phyloP scores from a whole-genome alignment of 2,888 invertebrate species.

The Polydrusus pterygomalis region DNA sequence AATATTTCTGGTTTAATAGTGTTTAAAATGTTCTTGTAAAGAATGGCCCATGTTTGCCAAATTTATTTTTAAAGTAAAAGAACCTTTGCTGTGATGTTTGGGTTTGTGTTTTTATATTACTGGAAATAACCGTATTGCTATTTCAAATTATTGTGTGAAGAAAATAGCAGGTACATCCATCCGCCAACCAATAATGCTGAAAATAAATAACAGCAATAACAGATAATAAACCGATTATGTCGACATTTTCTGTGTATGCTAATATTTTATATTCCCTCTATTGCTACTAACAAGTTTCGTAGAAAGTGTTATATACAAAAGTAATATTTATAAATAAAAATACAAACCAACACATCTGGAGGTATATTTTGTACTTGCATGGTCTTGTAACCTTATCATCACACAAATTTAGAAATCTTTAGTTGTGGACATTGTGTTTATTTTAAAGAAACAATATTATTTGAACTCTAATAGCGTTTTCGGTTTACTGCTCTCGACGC shows the following conservation, averaged over 20 bases:
- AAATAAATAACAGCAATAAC: too few species aligned
- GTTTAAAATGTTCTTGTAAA: background rate
- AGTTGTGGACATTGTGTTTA: background rate
- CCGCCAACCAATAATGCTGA: too few species aligned
- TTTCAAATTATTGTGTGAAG: background rate
- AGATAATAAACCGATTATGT: too few species aligned
- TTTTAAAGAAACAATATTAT: background rate
- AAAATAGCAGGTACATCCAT: background rate
- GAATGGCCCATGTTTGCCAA: constrained; percentile 1
- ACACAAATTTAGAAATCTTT: background rate
- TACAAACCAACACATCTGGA: background rate
- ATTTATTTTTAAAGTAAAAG: constrained; percentile 5
- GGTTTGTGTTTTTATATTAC: background rate
- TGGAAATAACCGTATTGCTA: background rate
- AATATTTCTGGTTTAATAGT: constrained; percentile 60
- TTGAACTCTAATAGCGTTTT: too few species aligned
- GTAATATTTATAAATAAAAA: background rate
- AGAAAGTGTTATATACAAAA: too few species aligned
- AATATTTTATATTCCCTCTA: too few species aligned
- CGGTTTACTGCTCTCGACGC: too few species aligned
- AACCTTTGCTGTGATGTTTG: constrained; percentile 3
- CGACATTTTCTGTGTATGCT: too few species aligned
- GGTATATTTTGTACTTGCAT: background rate
- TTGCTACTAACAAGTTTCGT: too few species aligned
- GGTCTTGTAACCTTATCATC: background rate